Evolutionary conservation across 2,888 invertebrate genomes (phyloP), one percentile per base, ranked within the genome.

Genomic region (Acanthosoma haemorrhoidale): DNA sequence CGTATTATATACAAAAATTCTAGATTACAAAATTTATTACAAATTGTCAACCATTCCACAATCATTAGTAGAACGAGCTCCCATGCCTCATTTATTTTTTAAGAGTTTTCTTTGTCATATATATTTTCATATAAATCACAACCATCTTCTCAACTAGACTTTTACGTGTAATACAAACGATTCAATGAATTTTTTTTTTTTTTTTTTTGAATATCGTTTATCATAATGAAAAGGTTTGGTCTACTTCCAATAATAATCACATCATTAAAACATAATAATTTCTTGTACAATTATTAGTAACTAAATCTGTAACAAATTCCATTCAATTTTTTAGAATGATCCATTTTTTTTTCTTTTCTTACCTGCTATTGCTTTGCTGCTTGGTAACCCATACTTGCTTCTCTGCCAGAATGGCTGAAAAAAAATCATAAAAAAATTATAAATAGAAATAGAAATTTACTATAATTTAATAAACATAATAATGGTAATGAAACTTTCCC

Each of bases 341-440:
- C 61, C 16, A 18, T 15, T 36, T 16, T 29, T 31, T 64, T 38
- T 15, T 25, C 25, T 36, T 41, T 38, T 64, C 25, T 64, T 36
- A 51, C 18, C 21, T 67, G 67, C 60, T 69, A 72, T 67, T 72
- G 69, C 63, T 71, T 73, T n/a, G 71, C 70, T 34, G 69, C 39
- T 36, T 69, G 64, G 41, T 73, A 73, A 15, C 73, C 73, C 71
- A 69, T 51, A 34, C 64, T 60, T 13, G 73, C 39, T 21, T 73
- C 73, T 31, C 70, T 60, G 39, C 70, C 68, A 25, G 73, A 73
- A 57, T 71, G 60, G 31, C 73, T 73, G 64, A 15, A 68, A 73
- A 69, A 25, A 31, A 67, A 41, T 32, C 41, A 61, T 15, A 29
- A 21, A 21, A n/a, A 43, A 38, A 25, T 11, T 4, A 25, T 29